Evolutionary conservation across 2,113 vertebrate genomes (phyloP).

Genomic region (Tretioscincus oriximinensis): DNA sequence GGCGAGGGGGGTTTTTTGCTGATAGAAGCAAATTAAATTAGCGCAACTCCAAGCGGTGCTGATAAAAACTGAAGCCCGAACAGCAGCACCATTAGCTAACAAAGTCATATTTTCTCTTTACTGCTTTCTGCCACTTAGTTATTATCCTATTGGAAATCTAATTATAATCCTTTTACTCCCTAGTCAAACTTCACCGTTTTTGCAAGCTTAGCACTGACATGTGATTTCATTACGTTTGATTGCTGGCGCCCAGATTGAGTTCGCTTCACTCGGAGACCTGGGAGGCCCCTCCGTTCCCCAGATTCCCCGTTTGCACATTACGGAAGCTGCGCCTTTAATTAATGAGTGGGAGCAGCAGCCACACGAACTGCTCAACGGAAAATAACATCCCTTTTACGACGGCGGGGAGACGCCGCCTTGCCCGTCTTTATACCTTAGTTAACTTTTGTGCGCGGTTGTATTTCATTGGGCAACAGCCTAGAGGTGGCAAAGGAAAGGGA

Average conservation of each 20-base stretch:
- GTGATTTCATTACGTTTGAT: constrained; percentile 93
- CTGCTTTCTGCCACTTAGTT: constrained; percentile 84
- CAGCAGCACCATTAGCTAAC: constrained; percentile 81
- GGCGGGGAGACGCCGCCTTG: constrained; percentile 75
- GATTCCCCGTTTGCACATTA: constrained; percentile 86
- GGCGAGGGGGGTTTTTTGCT: constrained; percentile 72
- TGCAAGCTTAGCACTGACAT: constrained; percentile 92
- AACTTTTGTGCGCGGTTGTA: constrained; percentile 72
- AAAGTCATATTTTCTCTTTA: constrained; percentile 86
- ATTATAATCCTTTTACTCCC: constrained; percentile 90
- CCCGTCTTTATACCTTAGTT: constrained; percentile 78
- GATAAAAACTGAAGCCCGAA: constrained; percentile 76
- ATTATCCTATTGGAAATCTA: constrained; percentile 89
- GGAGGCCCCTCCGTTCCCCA: constrained; percentile 83
- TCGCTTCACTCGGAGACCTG: constrained; percentile 80
- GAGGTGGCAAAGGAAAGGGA: not conserved
- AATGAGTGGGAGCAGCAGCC: constrained; percentile 86
- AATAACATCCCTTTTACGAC: constrained; percentile 85
- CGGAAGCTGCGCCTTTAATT: constrained; percentile 84
- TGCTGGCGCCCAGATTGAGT: constrained; percentile 79
- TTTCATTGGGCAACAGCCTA: constrained; percentile 64
- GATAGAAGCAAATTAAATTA: constrained; percentile 82
- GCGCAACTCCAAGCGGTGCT: constrained; percentile 72
- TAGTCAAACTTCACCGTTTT: constrained; percentile 88
- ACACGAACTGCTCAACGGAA: constrained; percentile 88